Conservation (phyloP, 1,140 invertebrate genomes). For the Helicoverpa armigera region DNA sequence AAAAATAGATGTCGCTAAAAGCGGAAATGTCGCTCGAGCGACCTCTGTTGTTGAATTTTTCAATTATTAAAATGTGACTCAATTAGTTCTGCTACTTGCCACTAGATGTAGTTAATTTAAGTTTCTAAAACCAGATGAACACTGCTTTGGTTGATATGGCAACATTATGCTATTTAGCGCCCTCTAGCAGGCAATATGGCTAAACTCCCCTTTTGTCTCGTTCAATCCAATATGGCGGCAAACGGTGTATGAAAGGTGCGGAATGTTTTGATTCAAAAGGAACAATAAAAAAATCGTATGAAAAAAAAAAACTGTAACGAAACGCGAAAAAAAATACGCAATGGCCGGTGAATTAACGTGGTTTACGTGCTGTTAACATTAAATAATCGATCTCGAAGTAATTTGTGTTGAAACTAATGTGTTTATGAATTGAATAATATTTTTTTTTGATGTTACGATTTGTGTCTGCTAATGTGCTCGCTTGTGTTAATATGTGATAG, state of each 20-base stretch:
- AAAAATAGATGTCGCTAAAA: background rate
- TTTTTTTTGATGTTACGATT: slow-evolving; percentile 66
- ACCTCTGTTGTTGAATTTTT: no score
- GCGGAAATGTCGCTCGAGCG: no score
- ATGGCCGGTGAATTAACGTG: slow-evolving; percentile 67
- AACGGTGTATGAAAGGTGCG: slow-evolving; percentile 82
- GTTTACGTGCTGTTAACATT: slow-evolving; percentile 54
- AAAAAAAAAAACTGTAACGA: slow-evolving; percentile 63
- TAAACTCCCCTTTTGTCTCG: slow-evolving; percentile 80
- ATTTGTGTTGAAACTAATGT: slow-evolving; percentile 58
- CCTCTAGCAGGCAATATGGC: slow-evolving; percentile 62
- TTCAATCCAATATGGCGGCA: slow-evolving; percentile 85
- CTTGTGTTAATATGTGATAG: slow-evolving; percentile 75
- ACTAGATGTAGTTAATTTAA: background rate
- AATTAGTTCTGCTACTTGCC: background rate
- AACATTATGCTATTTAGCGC: slow-evolving; percentile 60
- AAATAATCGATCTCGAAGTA: slow-evolving; percentile 50
- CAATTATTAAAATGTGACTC: no score
- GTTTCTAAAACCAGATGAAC: background rate
- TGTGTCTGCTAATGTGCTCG: slow-evolving; percentile 76
- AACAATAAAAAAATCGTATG: slow-evolving; percentile 71
- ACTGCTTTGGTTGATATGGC: slow-evolving; percentile 52
- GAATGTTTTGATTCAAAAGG: slow-evolving; percentile 83
- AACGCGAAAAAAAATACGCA: slow-evolving; percentile 67
- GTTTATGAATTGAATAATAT: slow-evolving; percentile 72